Percentiles rank a stretch among this genome's conserved stretches.
Conservation (phyloP, 2,797 vertebrate genomes). For the Scyliorhinus canicula region DNA sequence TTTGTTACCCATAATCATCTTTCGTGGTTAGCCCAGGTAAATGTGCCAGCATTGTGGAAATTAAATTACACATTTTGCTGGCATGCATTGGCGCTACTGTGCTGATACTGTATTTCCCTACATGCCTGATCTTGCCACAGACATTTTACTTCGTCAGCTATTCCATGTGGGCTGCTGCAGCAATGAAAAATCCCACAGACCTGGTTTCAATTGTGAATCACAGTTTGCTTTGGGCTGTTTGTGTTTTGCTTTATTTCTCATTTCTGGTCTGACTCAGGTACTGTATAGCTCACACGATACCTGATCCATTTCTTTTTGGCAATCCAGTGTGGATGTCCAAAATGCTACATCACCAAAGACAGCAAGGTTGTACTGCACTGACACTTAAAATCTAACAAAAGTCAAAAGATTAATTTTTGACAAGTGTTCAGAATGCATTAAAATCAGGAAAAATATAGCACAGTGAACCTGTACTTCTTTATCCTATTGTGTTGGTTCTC, state of each 20-base stretch:
- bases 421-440: no score
- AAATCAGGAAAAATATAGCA: not conserved
- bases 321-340: constrained; percentile 57
- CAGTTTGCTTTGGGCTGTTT: constrained; percentile 56
- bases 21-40: not conserved
- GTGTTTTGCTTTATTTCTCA: constrained; percentile 46
- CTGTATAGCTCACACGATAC: constrained; percentile 57
- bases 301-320: constrained; percentile 80
- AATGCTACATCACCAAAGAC: constrained; percentile 46
- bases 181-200: constrained; percentile 72
- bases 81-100: not conserved
- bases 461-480: not conserved
- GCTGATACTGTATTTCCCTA: not conserved
- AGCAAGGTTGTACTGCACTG: not conserved
- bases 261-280: constrained; percentile 59
- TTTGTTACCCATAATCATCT: not conserved
- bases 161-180: constrained; percentile 56
- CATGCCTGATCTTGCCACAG: not conserved
- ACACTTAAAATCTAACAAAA: not conserved
- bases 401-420: not conserved
- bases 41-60: not conserved
- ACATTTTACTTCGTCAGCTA: not conserved
- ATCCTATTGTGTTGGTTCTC: not conserved
- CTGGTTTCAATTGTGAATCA: constrained; percentile 73
- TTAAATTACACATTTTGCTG: not conserved